Percentiles rank a stretch among this genome's conserved stretches.
Conservation (phyloP, 2,888 invertebrate genomes). For the Danaus chrysippus region DNA sequence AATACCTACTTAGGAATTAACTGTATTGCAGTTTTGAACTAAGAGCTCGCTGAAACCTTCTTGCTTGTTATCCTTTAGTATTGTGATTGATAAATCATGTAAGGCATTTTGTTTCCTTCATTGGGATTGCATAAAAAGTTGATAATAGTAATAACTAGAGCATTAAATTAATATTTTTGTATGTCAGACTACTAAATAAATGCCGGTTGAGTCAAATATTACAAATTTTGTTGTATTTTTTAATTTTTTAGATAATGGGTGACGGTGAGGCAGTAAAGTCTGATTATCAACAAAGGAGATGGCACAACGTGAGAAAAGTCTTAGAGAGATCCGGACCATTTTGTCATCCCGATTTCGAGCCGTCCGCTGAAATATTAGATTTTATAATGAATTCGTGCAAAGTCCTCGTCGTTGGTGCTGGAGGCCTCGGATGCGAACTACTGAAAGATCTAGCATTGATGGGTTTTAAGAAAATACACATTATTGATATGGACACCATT, state of each 20-base stretch:
- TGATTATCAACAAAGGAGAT: conserved; percentile 80
- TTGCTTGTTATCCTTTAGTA: too few relatives aligned
- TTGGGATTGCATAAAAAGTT: too few relatives aligned
- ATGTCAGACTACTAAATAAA: not conserved
- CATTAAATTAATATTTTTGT: too few relatives aligned
- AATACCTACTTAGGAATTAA: conserved; percentile 1
- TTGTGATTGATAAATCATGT: too few relatives aligned
- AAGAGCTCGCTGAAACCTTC: too few relatives aligned
- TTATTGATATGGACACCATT: conserved; percentile 99
- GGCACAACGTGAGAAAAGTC: conserved; percentile 91
- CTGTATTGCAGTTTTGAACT: not conserved
- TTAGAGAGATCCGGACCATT: conserved; percentile 95
- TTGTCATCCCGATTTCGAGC: conserved; percentile 94
- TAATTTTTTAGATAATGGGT: conserved; percentile 40
- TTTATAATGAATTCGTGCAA: conserved; percentile 92
- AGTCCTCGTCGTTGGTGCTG: conserved; percentile 91
- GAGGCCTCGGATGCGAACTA: conserved; percentile 98
- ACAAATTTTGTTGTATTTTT: not conserved
- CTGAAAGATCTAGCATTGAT: conserved; percentile 96
- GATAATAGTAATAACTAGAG: too few relatives aligned
- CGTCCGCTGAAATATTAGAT: conserved; percentile 89
- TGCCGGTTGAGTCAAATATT: not conserved
- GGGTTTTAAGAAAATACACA: conserved; percentile 96
- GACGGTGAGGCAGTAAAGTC: conserved; percentile 48
- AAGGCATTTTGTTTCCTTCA: too few relatives aligned